These are phyloP conservation scores for Heteromyza rotundicornis DNA, from an alignment of 2,888 invertebrate species.

Conservation along the genomic window DNA sequence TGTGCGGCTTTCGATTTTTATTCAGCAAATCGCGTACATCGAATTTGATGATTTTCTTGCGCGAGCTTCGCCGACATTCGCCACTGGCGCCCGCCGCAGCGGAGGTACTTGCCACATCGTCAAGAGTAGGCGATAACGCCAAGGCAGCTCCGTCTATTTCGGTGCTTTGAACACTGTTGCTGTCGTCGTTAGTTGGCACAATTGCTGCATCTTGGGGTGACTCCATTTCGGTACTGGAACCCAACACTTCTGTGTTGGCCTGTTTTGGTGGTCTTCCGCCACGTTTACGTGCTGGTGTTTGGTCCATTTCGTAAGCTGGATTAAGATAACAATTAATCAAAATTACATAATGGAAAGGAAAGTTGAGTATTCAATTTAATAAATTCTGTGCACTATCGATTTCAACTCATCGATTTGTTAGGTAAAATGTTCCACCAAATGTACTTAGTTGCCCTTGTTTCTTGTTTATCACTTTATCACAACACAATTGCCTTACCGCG, in stretches of 20 bases:
- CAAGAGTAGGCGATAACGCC: neutral
- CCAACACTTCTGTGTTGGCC: neutral
- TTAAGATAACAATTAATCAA: no score
- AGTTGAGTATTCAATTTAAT: no score
- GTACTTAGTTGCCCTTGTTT: no score
- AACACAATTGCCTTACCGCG: no score
- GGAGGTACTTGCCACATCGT: neutral
- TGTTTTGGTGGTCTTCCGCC: neutral
- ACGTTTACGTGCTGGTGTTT: neutral
- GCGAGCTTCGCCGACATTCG: conserved; percentile 57
- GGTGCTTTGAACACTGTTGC: neutral
- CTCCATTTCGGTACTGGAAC: neutral
- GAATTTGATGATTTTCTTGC: conserved; percentile 60
- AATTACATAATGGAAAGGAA: no score
- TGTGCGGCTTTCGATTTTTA: conserved; percentile 55
- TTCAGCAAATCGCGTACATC: conserved; percentile 59
- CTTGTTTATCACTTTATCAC: no score
- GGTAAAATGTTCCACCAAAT: no score
- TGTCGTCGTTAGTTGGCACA: neutral
- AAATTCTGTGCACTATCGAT: no score
- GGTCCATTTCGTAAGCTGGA: no score
- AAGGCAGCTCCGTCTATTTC: neutral
- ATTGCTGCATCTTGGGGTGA: neutral
- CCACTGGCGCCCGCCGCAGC: neutral
- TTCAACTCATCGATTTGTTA: no score